phyloP scores from a whole-genome alignment of 1,140 invertebrate species.

The Streblospio benedicti region DNA sequence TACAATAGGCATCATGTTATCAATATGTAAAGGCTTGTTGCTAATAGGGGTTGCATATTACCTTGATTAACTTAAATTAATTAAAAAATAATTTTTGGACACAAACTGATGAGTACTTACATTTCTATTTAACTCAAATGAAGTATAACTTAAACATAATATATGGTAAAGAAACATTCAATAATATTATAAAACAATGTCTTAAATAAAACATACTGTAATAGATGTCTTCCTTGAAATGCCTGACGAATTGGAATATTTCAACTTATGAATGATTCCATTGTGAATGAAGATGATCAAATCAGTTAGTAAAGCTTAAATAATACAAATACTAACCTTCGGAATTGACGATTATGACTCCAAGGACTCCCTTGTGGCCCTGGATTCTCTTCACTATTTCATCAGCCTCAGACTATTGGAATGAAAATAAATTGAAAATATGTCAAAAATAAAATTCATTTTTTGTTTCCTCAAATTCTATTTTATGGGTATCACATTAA shows the following conservation, averaged over 20 bases:
- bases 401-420: constrained; percentile 87
- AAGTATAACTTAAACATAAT: too few species aligned
- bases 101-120: too few species aligned
- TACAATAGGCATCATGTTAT: not conserved
- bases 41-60: too few species aligned
- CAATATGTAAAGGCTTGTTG: not conserved
- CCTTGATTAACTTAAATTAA: not conserved
- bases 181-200: not conserved
- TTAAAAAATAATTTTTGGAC: not conserved
- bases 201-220: not conserved
- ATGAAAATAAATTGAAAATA: too few species aligned
- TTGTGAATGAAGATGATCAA: too few species aligned
- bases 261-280: not conserved
- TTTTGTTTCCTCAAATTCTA: too few species aligned
- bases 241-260: not conserved
- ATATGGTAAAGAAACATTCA: not conserved
- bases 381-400: constrained; percentile 95
- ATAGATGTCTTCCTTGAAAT: not conserved
- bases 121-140: too few species aligned
- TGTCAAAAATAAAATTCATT: too few species aligned
- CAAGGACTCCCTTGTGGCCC: constrained; percentile 90
- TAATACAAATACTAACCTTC: constrained; percentile 77
- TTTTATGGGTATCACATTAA: too few species aligned
- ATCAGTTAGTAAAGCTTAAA: too few species aligned
- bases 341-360: constrained; percentile 88